These are phyloP conservation scores for Sternotherus odoratus DNA, from an alignment of 2,797 vertebrate species.

Conservation along the genomic window DNA sequence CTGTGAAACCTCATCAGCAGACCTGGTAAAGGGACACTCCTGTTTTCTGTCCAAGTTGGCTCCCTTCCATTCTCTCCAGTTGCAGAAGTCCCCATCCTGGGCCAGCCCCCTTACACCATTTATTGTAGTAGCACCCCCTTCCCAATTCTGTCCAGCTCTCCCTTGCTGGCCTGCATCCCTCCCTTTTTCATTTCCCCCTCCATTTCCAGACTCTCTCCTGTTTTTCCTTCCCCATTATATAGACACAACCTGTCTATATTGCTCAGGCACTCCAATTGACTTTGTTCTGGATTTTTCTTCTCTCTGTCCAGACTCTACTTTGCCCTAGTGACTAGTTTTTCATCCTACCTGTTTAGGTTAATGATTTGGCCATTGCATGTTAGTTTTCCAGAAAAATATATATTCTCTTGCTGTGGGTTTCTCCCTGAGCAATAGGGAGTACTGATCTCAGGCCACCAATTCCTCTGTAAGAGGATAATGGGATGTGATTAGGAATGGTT, in stretches of 20 bases:
- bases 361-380: background rate
- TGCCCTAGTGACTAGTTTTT: no score
- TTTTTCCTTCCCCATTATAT: background rate
- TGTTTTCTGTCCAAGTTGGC: background rate
- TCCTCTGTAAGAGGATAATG: background rate
- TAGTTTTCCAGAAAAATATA: background rate
- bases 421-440: background rate
- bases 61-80: background rate
- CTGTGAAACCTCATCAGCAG: background rate
- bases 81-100: background rate
- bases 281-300: background rate
- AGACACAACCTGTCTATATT: background rate
- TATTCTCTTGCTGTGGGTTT: background rate
- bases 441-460: background rate
- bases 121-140: background rate
- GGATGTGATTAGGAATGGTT: background rate
- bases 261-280: accelerated
- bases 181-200: background rate
- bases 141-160: background rate
- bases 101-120: background rate
- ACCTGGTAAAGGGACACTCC: background rate
- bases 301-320: no score
- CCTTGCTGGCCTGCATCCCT: background rate
- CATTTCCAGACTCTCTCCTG: no score
- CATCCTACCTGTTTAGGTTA: background rate